Evolutionary conservation across 2,113 vertebrate species (phyloP).

Genomic region (Fulica atra): DNA sequence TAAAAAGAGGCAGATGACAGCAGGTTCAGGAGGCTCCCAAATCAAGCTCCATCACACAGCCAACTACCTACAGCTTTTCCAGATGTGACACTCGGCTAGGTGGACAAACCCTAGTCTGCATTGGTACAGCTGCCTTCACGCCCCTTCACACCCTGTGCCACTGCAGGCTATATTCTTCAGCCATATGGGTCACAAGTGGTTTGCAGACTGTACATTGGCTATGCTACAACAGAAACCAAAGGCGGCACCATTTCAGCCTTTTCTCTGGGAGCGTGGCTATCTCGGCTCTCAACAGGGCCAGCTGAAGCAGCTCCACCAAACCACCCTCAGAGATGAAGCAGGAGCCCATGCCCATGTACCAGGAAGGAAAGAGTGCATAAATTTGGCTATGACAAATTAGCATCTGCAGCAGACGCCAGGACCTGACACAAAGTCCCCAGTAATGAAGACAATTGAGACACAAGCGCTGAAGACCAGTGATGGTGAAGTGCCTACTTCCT

Average conservation of each 20-base stretch:
- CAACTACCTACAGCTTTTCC: neutral
- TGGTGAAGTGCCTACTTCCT: neutral
- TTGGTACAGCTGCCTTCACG: neutral
- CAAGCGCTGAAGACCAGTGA: neutral
- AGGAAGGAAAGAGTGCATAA: neutral
- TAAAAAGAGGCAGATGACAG: neutral
- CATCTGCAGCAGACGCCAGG: slow-evolving; percentile 19
- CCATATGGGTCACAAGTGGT: neutral
- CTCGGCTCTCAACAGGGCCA: neutral
- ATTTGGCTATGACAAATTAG: neutral
- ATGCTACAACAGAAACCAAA: neutral
- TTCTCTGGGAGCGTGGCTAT: neutral
- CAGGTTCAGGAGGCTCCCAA: fast-evolving
- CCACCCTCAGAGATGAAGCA: neutral
- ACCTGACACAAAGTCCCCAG: neutral
- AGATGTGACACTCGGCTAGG: neutral
- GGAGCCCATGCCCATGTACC: neutral
- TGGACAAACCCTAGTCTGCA: neutral
- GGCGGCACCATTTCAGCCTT: neutral
- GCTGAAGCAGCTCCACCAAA: neutral
- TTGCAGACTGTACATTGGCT: neutral
- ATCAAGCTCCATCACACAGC: neutral
- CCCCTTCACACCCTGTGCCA: neutral
- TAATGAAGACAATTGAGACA: neutral
- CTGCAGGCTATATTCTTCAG: neutral